Percentiles rank a stretch among this genome's conserved stretches.
Conservation (phyloP, 2,797 vertebrate species). For the Lateolabrax maculatus region DNA sequence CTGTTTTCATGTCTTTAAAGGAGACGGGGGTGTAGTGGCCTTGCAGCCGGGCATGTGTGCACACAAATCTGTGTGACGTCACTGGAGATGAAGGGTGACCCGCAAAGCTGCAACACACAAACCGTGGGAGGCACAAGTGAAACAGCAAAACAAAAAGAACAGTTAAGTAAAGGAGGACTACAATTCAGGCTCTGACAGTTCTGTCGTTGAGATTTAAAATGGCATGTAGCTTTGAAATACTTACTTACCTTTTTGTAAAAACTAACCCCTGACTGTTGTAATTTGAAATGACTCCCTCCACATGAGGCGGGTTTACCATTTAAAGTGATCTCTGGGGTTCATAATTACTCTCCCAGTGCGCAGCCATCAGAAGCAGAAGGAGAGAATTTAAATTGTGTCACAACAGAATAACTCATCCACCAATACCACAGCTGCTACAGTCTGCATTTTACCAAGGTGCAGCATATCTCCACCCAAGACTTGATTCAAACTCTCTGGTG, state of each 20-base stretch:
- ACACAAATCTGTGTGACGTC: constrained; percentile 33
- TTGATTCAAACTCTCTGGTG: constrained; percentile 44
- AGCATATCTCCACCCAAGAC: constrained; percentile 34
- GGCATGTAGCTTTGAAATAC: not conserved
- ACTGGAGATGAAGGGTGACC: constrained; percentile 10
- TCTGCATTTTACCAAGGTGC: constrained; percentile 56
- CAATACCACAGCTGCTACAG: constrained; percentile 48
- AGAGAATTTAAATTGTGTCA: constrained; percentile 71
- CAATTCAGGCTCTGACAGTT: not conserved
- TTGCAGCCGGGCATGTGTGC: constrained; percentile 28
- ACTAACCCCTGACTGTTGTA: constrained; percentile 40
- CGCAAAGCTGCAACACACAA: not conserved
- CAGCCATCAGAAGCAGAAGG: constrained; percentile 68
- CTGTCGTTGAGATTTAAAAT: constrained; percentile 1
- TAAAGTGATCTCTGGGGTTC: constrained; percentile 71
- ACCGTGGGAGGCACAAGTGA: not conserved
- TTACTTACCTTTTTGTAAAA: constrained; percentile 32
- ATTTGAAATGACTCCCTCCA: constrained; percentile 53
- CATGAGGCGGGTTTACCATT: constrained; percentile 64
- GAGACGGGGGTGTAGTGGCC: constrained; percentile 8
- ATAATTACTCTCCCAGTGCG: constrained; percentile 80
- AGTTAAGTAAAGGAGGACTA: not conserved
- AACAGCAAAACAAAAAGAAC: not conserved
- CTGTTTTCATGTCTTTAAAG: constrained; percentile 45
- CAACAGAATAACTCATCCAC: constrained; percentile 69